Percentiles rank a stretch among this genome's conserved stretches.
These are phyloP conservation scores for Diacarnus erythraeanus DNA, from an alignment of 37 sponge, comb jelly and placozoan genomes.

Conservation along the genomic window DNA sequence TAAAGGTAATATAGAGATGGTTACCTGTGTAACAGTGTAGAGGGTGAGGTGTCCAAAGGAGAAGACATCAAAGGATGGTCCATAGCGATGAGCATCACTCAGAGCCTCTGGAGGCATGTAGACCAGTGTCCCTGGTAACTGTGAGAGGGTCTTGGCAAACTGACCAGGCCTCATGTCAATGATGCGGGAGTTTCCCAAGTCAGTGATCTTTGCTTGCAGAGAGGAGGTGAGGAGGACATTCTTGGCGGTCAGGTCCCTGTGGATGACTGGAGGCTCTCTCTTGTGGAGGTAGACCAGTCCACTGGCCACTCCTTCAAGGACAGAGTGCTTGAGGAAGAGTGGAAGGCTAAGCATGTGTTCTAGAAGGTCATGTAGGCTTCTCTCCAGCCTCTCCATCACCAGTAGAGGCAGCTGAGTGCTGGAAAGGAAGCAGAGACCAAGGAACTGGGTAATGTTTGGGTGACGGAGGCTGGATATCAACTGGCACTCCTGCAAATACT, in stretches of 20 bases:
- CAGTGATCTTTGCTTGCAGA: constrained; percentile 22
- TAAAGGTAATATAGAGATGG: neutral
- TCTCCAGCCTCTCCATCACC: constrained; percentile 25
- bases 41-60: constrained; percentile 26
- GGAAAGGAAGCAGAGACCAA: constrained; percentile 18
- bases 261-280: constrained; percentile 27
- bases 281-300: constrained; percentile 30
- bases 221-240: constrained; percentile 29
- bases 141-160: neutral
- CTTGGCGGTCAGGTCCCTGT: constrained; percentile 25
- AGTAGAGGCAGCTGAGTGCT: constrained; percentile 1
- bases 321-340: constrained; percentile 6
- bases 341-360: constrained; percentile 13
- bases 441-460: constrained; percentile 6
- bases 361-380: constrained; percentile 12
- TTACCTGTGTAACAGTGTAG: constrained; percentile 7
- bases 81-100: neutral
- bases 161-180: neutral
- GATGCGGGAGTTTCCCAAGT: constrained; percentile 28
- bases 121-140: constrained; percentile 16
- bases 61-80: constrained; percentile 16
- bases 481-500: constrained; percentile 11
- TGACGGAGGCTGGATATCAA: constrained; percentile 10
- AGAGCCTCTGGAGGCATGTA: constrained; percentile 42
- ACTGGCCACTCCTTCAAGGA: constrained; percentile 22